Conservation (phyloP, 2,888 invertebrate genomes). For the Parnassius mnemosyne region DNA sequence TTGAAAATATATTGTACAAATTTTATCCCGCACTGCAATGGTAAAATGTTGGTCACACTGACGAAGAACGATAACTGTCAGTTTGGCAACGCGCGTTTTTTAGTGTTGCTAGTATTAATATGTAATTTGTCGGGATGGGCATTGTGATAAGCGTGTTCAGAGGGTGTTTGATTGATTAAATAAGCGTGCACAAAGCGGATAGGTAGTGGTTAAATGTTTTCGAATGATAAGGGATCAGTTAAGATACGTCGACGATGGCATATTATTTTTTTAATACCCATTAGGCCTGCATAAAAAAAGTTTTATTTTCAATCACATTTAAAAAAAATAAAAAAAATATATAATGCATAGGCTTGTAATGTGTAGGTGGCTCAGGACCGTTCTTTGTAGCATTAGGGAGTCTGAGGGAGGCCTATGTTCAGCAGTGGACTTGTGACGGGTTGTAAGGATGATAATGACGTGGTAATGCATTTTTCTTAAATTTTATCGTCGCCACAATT, state of each 20-base stretch:
- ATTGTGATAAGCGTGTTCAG: constrained; percentile 59
- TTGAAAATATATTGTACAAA: not conserved
- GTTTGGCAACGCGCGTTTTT: constrained; percentile 64
- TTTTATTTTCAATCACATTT: no score
- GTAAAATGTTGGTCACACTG: constrained; percentile 21
- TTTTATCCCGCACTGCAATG: constrained; percentile 2
- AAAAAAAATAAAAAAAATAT: no score
- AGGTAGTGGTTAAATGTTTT: constrained; percentile 62
- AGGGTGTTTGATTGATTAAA: constrained; percentile 76
- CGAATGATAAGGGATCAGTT: constrained; percentile 53
- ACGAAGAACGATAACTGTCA: constrained; percentile 54
- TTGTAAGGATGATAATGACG: no score
- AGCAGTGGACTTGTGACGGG: no score
- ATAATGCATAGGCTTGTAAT: no score
- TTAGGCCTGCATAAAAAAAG: not conserved
- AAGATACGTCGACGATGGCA: constrained; percentile 8
- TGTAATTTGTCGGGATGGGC: constrained; percentile 75
- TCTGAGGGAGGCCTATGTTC: no score
- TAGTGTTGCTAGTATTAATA: constrained; percentile 70
- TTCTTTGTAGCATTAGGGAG: no score
- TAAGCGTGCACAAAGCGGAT: constrained; percentile 70
- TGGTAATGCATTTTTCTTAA: no score
- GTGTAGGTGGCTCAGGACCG: no score
- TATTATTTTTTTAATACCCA: constrained; percentile 2
- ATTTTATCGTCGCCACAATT: no score